Evolutionary conservation across 2,113 vertebrate species (phyloP).

Genomic region (Siphamia tubifer): DNA sequence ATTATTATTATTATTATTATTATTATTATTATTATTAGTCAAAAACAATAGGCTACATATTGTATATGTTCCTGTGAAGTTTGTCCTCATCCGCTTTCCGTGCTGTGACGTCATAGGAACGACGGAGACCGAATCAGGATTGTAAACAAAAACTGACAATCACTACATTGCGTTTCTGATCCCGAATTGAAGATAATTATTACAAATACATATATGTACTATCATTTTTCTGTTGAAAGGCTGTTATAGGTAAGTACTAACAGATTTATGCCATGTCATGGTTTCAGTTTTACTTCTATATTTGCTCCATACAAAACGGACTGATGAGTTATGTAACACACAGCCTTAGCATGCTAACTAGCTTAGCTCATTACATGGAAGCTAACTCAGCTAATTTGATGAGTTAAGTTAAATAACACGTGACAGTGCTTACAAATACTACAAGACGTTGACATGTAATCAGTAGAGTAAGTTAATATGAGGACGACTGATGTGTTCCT

Average conservation of each 20-base stretch:
- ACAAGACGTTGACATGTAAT: too few species aligned
- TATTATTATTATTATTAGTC: too few species aligned
- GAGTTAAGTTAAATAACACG: neutral
- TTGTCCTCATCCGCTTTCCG: conserved; percentile 26
- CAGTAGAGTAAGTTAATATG: too few species aligned
- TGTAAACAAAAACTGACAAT: conserved; percentile 69
- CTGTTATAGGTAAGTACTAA: conserved; percentile 3
- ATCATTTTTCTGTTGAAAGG: too few species aligned
- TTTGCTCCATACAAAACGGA: neutral
- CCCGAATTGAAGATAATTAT: neutral
- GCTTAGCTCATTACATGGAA: neutral
- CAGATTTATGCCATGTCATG: accelerated
- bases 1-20: too few species aligned
- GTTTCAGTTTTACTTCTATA: neutral
- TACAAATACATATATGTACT: neutral
- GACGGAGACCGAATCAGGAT: conserved; percentile 44
- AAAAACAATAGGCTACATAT: too few species aligned
- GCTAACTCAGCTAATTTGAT: neutral
- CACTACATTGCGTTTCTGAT: neutral
- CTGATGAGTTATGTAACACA: conserved; percentile 26
- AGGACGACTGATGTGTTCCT: too few species aligned
- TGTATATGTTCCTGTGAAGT: too few species aligned
- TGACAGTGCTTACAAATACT: too few species aligned
- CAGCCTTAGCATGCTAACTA: neutral
- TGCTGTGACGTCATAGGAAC: conserved; percentile 27